Evolutionary conservation across 2,888 invertebrate genomes (phyloP), one percentile per base, ranked within the genome.

Genomic region (Nysson spinosus): DNA sequence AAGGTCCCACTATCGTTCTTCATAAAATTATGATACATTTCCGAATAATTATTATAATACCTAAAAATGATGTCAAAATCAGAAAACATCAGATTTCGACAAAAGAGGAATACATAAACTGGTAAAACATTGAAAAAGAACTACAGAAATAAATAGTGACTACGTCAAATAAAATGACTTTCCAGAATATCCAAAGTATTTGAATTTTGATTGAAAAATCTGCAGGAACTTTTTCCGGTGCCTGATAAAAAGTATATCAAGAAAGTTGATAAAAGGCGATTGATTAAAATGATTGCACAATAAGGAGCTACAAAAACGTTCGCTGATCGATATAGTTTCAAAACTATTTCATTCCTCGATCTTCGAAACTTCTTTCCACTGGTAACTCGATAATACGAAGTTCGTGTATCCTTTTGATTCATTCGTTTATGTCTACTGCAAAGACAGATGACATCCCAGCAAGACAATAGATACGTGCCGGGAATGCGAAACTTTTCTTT

Each of bases 391-490:
- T 70, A 65, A 74, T 75, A 57, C 54, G 43, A 43, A 65, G 61
- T 35, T 47, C 68, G 58, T 44, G 50, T 62, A 64, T 68, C 62
- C 64, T 69, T 69, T 57, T 57, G 71, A 74, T 75, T 74, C 66
- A 69, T 75, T 70, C 67, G 75, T 72, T 72, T 67, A 46, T 30
- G 62, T 75, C 69, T 61, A 55, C 46, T 57, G 37, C 62, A 61
- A 50, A 68, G 75, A 71, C 66, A 57, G 60, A 55, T 51, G 69
- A 72, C 69, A 69, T 57, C 61, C 43, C 57, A 20, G 66, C 54
- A 72, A 71, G 75, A 74, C 73, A 70, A 50, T 60, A 58, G 68
- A 57, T 69, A 75, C 75, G 74, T 75, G 74, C 65, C 40, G 19
- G 40, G 72, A 64, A 60, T 70, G 42, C 54, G 55, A 52, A 64